A percentile compares a stretch with the other conserved stretches of the same genome.
Conservation (phyloP, 1,140 invertebrate species). For the Neotoxoptera formosana region DNA sequence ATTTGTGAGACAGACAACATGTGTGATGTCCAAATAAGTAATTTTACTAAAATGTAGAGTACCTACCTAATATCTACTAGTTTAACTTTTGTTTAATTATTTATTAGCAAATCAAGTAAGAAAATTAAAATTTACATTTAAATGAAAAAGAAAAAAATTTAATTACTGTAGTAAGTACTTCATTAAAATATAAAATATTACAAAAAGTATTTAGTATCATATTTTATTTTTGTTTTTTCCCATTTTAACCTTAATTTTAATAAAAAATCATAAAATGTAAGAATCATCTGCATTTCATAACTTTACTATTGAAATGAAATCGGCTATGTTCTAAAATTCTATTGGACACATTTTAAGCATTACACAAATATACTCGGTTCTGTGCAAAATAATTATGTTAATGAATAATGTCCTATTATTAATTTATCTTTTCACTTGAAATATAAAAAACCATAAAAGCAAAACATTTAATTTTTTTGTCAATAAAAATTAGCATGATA, state of each 20-base stretch:
- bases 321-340: conserved; percentile 47
- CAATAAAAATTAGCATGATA: too few relatives aligned
- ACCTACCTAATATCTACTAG: too few relatives aligned
- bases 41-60: too few relatives aligned
- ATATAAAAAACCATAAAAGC: not conserved
- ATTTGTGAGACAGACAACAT: too few relatives aligned
- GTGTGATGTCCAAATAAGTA: too few relatives aligned
- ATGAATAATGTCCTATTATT: not conserved
- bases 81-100: too few relatives aligned
- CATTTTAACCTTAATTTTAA: not conserved
- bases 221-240: not conserved
- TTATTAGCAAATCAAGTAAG: too few relatives aligned
- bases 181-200: not conserved
- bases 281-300: conserved; percentile 51
- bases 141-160: too few relatives aligned
- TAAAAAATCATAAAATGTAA: conserved; percentile 16
- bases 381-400: conserved; percentile 6
- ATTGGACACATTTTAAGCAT: conserved; percentile 41
- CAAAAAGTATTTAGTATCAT: not conserved
- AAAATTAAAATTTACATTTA: too few relatives aligned
- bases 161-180: too few relatives aligned
- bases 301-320: conserved; percentile 47
- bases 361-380: not conserved
- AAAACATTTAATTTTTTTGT: not conserved
- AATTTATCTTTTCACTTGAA: not conserved